These are phyloP conservation scores for Hanleya hanleyi DNA, from an alignment of 2,888 invertebrate genomes.

Conservation along the genomic window DNA sequence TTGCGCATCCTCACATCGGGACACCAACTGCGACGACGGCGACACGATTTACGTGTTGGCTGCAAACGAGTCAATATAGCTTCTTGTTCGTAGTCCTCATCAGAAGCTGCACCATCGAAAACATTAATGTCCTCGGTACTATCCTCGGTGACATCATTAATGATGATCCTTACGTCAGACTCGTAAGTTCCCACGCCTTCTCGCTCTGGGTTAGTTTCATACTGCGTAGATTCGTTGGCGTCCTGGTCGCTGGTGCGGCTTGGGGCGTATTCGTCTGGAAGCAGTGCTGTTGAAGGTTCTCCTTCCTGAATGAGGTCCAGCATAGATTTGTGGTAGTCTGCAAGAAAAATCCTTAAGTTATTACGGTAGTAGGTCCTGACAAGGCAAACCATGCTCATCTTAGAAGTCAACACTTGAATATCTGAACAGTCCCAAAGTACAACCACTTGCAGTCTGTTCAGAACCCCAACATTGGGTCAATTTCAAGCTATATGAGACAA, in stretches of 20 bases:
- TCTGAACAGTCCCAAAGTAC: too few relatives aligned
- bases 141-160: conserved; percentile 67
- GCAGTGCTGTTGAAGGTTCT: conserved; percentile 16
- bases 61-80: not conserved
- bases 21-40: conserved; percentile 57
- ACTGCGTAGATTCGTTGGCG: not conserved
- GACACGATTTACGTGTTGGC: conserved; percentile 16
- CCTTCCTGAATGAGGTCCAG: conserved; percentile 60
- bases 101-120: conserved; percentile 31
- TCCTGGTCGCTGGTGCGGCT: not conserved
- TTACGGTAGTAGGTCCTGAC: not conserved
- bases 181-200: conserved; percentile 31
- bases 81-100: conserved; percentile 36
- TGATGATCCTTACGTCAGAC: conserved; percentile 57
- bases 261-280: not conserved
- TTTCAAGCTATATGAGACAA: too few relatives aligned
- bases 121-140: conserved; percentile 43
- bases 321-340: conserved; percentile 67
- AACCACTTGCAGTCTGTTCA: too few relatives aligned
- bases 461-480: too few relatives aligned
- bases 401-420: not conserved
- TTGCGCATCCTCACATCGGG: conserved; percentile 32
- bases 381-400: not conserved
- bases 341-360: conserved; percentile 5
- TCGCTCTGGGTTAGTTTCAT: not conserved